phyloP scores from a whole-genome alignment of 2,113 vertebrate genomes.

The Mesitornis unicolor region DNA sequence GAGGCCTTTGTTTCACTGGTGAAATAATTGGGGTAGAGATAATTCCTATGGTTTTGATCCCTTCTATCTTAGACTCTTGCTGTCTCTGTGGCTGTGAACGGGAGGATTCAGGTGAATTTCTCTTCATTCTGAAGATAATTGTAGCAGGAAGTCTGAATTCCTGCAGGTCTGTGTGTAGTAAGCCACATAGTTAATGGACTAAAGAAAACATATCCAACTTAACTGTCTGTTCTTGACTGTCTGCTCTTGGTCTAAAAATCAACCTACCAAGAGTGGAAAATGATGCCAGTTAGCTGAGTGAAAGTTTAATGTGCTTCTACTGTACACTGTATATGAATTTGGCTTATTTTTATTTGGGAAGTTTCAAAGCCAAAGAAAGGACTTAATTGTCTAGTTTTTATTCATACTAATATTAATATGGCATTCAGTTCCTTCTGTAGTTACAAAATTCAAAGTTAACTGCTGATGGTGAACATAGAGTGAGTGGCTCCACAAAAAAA shows the following conservation, averaged over 20 bases:
- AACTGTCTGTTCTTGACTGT: not conserved
- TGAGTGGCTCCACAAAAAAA: not conserved
- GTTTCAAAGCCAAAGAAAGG: not conserved
- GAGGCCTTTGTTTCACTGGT: conserved; percentile 77
- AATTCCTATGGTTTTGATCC: conserved; percentile 75
- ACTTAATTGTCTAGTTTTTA: not conserved
- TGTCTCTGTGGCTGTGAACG: not conserved
- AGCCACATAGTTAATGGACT: conserved; percentile 45
- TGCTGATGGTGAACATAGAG: not conserved
- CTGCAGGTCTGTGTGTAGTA: conserved; percentile 62
- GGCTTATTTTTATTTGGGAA: not conserved
- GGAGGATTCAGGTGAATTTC: conserved; percentile 55
- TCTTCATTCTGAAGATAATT: conserved; percentile 67
- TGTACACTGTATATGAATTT: not conserved
- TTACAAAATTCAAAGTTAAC: not conserved
- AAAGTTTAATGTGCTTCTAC: not conserved
- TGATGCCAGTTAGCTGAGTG: not conserved
- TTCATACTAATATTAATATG: not conserved
- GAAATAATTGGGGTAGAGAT: conserved; percentile 84
- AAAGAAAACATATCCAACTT: conserved; percentile 26
- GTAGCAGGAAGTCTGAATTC: conserved; percentile 64
- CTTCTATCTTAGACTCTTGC: conserved; percentile 70
- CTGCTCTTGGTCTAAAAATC: not conserved
- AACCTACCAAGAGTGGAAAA: not conserved
- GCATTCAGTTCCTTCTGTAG: not conserved